These are phyloP conservation scores for Acrossocheilus wenchowensis DNA, from an alignment of 2,797 vertebrate species.

Conservation along the genomic window DNA sequence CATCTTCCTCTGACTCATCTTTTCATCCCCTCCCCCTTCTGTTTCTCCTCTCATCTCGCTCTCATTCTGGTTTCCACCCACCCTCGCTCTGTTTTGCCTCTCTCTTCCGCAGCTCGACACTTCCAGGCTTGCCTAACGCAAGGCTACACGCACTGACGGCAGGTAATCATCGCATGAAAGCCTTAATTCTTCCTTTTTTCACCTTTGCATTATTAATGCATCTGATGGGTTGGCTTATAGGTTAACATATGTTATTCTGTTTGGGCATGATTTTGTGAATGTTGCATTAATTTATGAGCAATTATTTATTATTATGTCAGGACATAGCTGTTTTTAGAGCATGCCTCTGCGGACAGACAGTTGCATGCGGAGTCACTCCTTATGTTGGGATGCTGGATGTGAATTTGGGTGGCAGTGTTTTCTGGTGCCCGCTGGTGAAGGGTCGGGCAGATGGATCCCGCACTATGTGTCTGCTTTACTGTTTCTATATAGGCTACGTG, in stretches of 20 bases:
- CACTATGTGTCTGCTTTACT: slow-evolving; percentile 26
- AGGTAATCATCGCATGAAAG: slow-evolving; percentile 71
- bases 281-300: background rate
- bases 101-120: slow-evolving; percentile 63
- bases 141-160: slow-evolving; percentile 70
- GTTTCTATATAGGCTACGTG: slow-evolving; percentile 24
- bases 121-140: slow-evolving; percentile 69
- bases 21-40: slow-evolving; percentile 69
- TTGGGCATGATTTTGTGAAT: slow-evolving; percentile 2
- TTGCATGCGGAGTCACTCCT: background rate
- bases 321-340: background rate
- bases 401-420: slow-evolving; percentile 23
- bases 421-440: background rate
- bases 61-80: slow-evolving; percentile 55
- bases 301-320: background rate
- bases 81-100: slow-evolving; percentile 57
- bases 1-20: slow-evolving; percentile 76
- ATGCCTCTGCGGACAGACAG: background rate
- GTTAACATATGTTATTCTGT: slow-evolving; percentile 26
- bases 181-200: slow-evolving; percentile 35
- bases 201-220: slow-evolving; percentile 22
- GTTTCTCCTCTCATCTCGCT: slow-evolving; percentile 54
- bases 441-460: slow-evolving; percentile 19
- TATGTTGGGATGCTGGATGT: slow-evolving; percentile 2
- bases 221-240: slow-evolving; percentile 10